phyloP scores from a whole-genome alignment of 64 coral and sea anemone genomes.

The Trachythela sp. region DNA sequence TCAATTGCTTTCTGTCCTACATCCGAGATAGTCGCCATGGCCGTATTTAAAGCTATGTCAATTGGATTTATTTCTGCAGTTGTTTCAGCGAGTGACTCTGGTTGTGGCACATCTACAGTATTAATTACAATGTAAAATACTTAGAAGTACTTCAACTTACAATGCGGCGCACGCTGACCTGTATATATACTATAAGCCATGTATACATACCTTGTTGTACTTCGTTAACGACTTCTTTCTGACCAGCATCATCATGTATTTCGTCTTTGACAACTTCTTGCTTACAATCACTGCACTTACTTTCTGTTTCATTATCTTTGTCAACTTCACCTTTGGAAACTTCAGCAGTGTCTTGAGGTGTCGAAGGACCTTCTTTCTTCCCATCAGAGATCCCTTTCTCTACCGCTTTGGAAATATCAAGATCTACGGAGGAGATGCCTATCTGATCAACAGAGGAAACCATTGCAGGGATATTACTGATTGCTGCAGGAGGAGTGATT shows the following conservation, averaged over 20 bases:
- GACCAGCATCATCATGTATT: neutral
- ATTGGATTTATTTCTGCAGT: conserved; percentile 69
- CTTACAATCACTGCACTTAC: neutral
- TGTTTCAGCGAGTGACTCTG: conserved; percentile 57
- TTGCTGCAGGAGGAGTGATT: neutral
- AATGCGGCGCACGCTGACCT: no score
- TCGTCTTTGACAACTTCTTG: neutral
- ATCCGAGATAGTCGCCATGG: conserved; percentile 37
- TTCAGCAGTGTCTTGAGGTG: neutral
- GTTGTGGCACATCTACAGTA: conserved; percentile 48
- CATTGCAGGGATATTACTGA: conserved; percentile 32
- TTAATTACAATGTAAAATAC: neutral
- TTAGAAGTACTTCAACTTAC: no score
- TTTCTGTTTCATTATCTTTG: neutral
- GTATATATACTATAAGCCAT: no score
- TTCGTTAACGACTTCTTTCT: neutral
- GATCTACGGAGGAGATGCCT: conserved; percentile 77
- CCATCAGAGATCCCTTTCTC: conserved; percentile 58
- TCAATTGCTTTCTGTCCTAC: conserved; percentile 61
- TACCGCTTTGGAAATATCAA: conserved; percentile 72
- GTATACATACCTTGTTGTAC: neutral
- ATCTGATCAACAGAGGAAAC: conserved; percentile 80
- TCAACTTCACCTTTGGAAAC: neutral
- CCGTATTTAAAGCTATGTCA: conserved; percentile 65
- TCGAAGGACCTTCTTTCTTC: neutral